Conservation (phyloP, 2,113 vertebrate species). For the Hippocampus guttulatus region DNA sequence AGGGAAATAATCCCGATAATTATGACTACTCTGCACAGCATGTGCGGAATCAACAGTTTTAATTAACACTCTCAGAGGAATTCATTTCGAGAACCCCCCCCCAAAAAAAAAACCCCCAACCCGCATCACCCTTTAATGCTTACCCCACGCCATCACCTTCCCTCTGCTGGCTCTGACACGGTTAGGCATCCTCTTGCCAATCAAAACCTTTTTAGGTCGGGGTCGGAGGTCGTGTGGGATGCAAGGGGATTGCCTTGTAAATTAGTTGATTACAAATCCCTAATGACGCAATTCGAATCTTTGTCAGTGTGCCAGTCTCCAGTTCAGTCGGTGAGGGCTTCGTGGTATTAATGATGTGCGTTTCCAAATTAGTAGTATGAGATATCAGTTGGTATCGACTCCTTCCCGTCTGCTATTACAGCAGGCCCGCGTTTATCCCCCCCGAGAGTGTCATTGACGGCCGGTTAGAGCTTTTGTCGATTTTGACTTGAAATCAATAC, state of each 20-base stretch:
- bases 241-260: constrained; percentile 69
- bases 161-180: not conserved
- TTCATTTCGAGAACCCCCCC: not conserved
- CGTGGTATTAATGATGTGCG: constrained; percentile 9
- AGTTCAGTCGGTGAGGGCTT: constrained; percentile 58
- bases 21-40: not conserved
- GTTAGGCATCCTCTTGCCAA: not conserved
- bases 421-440: constrained; percentile 30
- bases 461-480: constrained; percentile 47
- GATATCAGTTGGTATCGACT: constrained; percentile 29
- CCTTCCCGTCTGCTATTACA: constrained; percentile 18
- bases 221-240: constrained; percentile 52
- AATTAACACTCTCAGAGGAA: too few relatives aligned
- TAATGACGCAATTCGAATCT: constrained; percentile 77
- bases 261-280: constrained; percentile 82
- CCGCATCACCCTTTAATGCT: constrained; percentile 15
- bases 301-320: constrained; percentile 67
- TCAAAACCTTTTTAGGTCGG: constrained; percentile 43
- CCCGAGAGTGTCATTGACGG: constrained; percentile 31
- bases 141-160: not conserved
- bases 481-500: constrained; percentile 51
- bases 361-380: constrained; percentile 24
- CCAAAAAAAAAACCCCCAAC: not conserved
- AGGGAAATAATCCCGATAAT: not conserved
- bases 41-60: too few relatives aligned